Evolutionary conservation across 1,140 invertebrate species (phyloP), one percentile per base, ranked within the genome.

Genomic region (Drosophila seguyi): DNA sequence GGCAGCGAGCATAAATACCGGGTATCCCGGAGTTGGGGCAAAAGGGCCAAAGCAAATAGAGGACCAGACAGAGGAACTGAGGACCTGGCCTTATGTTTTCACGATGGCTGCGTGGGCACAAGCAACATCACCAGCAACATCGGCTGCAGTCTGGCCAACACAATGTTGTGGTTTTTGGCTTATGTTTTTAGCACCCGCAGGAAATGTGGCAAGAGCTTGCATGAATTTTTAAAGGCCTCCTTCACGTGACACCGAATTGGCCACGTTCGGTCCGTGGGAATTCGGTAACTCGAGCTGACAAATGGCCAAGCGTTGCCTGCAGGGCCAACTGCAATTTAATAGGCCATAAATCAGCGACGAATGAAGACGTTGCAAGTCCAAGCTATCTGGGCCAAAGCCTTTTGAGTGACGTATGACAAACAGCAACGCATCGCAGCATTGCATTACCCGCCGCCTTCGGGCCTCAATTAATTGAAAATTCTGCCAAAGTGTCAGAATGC

Each of bases 71-170:
- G 57, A 53, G 52, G 61, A 41, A 50, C 50, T 36, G 53, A 55
- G 16, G 52, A 55, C 34, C 52, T 55, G 68, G 57, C 56, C 47
- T 65, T 66, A 55, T 90, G 79, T 77, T 83, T 78, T 59, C 77
- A 81, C 69, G 81, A 74, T 58, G 73, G 71, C 77, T 90, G 86
- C 79, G 81, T 88, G 80, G 84, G 84, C 78, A 65, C 53, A 44
- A 53, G 4, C 44, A 58, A 45, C 60, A 34, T 29, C 63, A 47
- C 3, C 25, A 38, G 8, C 48, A 36, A 18, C 61, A 47, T 14
- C 39, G 41, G 29, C 27, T 11, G 25, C 62, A 42, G 59, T 11
- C 63, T 41, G 77, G 63, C 39, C 62, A 75, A 82, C 60, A 82
- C 61, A 78, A 61, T 69, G 81, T 66, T 83, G 66, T 48, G 39